These are phyloP conservation scores for Myoxocephalus aenaeus DNA, from an alignment of 2,797 vertebrate genomes.

Conservation along the genomic window DNA sequence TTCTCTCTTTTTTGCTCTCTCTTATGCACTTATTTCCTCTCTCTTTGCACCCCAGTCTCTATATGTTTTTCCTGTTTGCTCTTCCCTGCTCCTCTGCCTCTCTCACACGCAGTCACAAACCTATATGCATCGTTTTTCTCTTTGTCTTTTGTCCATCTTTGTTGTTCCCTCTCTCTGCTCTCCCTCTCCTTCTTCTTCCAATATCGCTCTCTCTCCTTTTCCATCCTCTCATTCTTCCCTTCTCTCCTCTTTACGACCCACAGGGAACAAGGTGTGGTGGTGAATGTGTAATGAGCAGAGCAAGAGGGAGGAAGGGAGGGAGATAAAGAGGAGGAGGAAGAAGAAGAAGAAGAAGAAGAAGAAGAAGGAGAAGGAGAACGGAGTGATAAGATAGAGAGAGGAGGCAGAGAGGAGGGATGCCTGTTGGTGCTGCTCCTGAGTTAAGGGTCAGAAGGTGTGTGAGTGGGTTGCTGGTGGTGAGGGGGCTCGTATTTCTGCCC, in stretches of 20 bases:
- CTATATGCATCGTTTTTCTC: conserved; percentile 40
- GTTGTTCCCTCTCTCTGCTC: conserved; percentile 26
- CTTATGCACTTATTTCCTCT: conserved; percentile 65
- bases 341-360: conserved; percentile 41
- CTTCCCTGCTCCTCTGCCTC: conserved; percentile 19
- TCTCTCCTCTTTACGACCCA: conserved; percentile 83
- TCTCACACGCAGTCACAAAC: conserved; percentile 23
- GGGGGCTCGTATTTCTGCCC: conserved; percentile 12
- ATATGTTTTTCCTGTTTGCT: conserved; percentile 56
- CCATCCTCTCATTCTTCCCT: conserved; percentile 42
- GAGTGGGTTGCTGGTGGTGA: neutral
- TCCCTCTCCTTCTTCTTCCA: conserved; percentile 10
- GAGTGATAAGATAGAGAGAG: conserved; percentile 48
- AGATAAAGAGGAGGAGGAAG: conserved; percentile 47
- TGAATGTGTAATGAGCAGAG: conserved; percentile 87
- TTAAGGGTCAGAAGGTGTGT: conserved; percentile 51
- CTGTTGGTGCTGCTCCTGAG: conserved; percentile 36
- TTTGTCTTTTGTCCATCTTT: conserved; percentile 55
- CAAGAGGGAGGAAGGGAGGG: conserved; percentile 18
- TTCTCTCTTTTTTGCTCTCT: conserved; percentile 32
- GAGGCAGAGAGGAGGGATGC: conserved; percentile 44
- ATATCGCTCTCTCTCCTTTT: conserved; percentile 41
- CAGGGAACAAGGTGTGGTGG: conserved; percentile 85
- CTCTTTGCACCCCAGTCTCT: conserved; percentile 38
- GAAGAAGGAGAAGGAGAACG: conserved; percentile 37